These are phyloP conservation scores for Ephestia elutella DNA, from an alignment of 1,140 invertebrate species.

Conservation along the genomic window DNA sequence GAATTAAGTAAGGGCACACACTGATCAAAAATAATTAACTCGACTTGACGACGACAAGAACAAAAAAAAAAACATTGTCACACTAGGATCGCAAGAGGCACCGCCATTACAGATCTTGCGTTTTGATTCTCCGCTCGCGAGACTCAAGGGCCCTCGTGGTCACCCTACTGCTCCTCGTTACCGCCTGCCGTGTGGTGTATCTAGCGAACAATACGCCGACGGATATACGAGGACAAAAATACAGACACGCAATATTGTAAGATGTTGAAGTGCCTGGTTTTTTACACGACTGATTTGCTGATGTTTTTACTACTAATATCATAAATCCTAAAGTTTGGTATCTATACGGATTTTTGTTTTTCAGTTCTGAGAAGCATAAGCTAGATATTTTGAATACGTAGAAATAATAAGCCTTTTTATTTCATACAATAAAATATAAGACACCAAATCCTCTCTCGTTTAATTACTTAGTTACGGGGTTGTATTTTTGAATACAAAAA, in stretches of 20 bases:
- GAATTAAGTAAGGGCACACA: background rate
- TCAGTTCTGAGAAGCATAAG: too few species aligned
- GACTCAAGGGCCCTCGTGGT: slow-evolving; percentile 5
- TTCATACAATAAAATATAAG: too few species aligned
- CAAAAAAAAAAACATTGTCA: slow-evolving; percentile 12
- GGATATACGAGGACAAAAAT: background rate
- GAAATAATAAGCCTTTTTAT: too few species aligned
- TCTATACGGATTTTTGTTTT: too few species aligned
- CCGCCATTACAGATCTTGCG: slow-evolving; percentile 29
- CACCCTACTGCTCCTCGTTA: slow-evolving; percentile 6
- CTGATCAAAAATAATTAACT: background rate
- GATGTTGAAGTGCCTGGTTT: background rate
- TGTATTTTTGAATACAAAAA: too few species aligned
- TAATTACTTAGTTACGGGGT: too few species aligned
- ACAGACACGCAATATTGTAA: background rate
- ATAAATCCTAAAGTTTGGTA: too few species aligned
- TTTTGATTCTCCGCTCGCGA: slow-evolving; percentile 31
- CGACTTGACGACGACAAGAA: too few species aligned
- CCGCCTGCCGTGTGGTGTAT: background rate
- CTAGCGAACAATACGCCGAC: background rate
- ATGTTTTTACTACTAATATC: background rate
- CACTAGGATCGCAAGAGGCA: slow-evolving; percentile 31
- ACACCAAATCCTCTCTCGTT: too few species aligned
- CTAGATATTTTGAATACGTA: too few species aligned
- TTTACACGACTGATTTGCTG: too few species aligned